Evolutionary conservation across 2,888 invertebrate genomes (phyloP).

Genomic region (Sesamia inferens): DNA sequence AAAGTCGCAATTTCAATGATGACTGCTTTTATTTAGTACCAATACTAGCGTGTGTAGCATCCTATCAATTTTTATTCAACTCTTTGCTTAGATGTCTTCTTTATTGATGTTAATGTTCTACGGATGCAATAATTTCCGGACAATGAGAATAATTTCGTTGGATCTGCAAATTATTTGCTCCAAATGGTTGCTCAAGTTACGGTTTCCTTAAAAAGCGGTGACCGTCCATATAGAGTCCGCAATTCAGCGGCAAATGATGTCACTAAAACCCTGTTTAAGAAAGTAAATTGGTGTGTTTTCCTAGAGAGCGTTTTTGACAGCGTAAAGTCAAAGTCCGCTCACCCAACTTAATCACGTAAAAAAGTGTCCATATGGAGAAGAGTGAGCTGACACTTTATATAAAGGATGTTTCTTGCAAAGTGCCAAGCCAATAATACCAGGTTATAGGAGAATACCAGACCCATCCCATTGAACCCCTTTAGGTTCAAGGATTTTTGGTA

Average conservation of each 20-base stretch:
- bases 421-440: too few relatives aligned
- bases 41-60: conserved; percentile 56
- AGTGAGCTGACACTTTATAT: neutral
- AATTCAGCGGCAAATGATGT: neutral
- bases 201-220: too few relatives aligned
- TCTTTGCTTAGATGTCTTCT: conserved; percentile 62
- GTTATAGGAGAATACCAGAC: too few relatives aligned
- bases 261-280: neutral
- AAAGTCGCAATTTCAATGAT: conserved; percentile 37
- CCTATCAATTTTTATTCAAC: conserved; percentile 65
- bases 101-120: conserved; percentile 62
- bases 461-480: too few relatives aligned
- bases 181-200: neutral
- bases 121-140: conserved; percentile 44
- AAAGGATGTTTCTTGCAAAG: too few relatives aligned
- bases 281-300: neutral
- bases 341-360: neutral
- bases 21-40: conserved; percentile 41
- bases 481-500: too few relatives aligned
- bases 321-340: neutral
- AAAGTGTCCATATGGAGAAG: neutral
- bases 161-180: conserved; percentile 34
- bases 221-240: neutral
- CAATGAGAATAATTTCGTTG: conserved; percentile 36
- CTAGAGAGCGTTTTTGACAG: neutral